Evolutionary conservation across 2,797 vertebrate genomes (phyloP), one percentile per base, ranked within the genome.

Genomic region (Novumbra hubbsi): DNA sequence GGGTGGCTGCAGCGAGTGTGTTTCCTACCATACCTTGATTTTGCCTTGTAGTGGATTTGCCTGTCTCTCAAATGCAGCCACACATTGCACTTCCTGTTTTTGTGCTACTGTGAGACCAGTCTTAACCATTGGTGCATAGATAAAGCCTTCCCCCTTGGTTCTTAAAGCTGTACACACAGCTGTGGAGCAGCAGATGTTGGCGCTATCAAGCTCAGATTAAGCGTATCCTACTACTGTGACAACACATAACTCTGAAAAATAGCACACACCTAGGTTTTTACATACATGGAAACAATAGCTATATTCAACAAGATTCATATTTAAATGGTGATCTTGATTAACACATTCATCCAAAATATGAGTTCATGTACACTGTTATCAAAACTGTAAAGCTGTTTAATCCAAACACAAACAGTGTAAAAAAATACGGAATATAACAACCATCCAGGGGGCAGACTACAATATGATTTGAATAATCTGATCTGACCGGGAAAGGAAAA

Each of bases 21-120:
- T 62, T 41, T 60, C 55, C 4, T 17, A 60, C 49, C 55, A 74
- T 74, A 76, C 71, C 69, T 70, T 73, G 49, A 27, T 69, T 28
- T 32, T 24, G 48, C 3, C 68, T 70, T 70, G 48, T 45, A 19
- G 17, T 57, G 49, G 68, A 70, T 50, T 49, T 71, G 67, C 75
- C 78, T 90, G 78, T 78, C 73, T 85, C 64, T 87, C 75, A 80
- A 79, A 70, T 74, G 60, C 34, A 83, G 78, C 80, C 73, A 85
- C 78, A 81, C 79, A 84, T 74, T 78, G 73, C 82, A 89, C 87
- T 93, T 94, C 92, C 93, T 92, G 88, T 89, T 86, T 79, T 72
- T 67, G 73, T 79, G 74, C 74, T 32, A 70, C 63, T 75, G 21
- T 60, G 55, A 27, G 24, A 60, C 21, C 9, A 60, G 55, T 83